Base-by-base conservation (phyloP, 2,888 invertebrate genomes). In the Panopea generosa region DNA sequence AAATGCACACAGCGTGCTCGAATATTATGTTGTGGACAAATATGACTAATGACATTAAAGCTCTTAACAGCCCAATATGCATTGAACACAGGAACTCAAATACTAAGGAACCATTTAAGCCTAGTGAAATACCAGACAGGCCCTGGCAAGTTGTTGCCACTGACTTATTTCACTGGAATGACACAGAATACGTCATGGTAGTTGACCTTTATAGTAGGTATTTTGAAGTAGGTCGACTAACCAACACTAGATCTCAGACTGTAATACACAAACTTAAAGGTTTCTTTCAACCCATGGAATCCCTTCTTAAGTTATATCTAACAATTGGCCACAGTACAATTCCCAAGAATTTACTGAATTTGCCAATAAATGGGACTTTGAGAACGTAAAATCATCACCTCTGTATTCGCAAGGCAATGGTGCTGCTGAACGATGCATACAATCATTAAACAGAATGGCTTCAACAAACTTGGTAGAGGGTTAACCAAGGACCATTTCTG, bases 171-270 rank as follows among this genome's bases (percentile, higher is more conserved):
- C 49, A 65, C 6, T 73, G 61, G 6, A 33, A 73, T 11, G 63
- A 62, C 6, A 27, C 66, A 2, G 33, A 76, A 27, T 76, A 76
- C 40, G 29, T 74, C n/a, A 3, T 74, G 14, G 59, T 63, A 26
- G 49, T 80, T n/a, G 76, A 77, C 45, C 57, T 50, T 16, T 81
- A 65, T 24, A 61, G 62, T 2, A 63, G 59, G n/a, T 77, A 56
- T 45, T 69, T 67, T 4, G 75, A 82, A 60, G 49, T 77, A 24
- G 71, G n/a, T 3, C 66, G 59, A 62, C 45, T 78, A 62, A 69
- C 56, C 33, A 56, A 29, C 33, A 38, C 18, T 9, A n/a, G 7
- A 53, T 20, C 53, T 14, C 3, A 24, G 27, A 53, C 53, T 24
- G 24, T 27, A 24, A 24, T 27, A 53, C 11, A 27, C 24, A 53